These are phyloP conservation scores for Bombyx huttoni DNA, from an alignment of 2,888 invertebrate genomes.

Conservation along the genomic window DNA sequence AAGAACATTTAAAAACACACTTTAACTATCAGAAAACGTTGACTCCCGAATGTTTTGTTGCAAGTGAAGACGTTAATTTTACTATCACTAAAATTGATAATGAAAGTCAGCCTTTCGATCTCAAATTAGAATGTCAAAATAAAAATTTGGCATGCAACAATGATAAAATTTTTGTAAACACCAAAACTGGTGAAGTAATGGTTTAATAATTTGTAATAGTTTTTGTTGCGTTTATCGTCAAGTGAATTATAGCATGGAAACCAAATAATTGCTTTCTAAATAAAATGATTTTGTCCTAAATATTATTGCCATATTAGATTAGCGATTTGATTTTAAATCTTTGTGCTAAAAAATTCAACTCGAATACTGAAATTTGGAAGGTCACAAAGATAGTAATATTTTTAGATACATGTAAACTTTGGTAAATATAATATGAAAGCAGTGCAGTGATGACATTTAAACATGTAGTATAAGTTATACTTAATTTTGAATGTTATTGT, in stretches of 20 bases:
- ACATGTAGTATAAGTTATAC: too few species aligned
- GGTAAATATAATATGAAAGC: too few species aligned
- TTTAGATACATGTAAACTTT: too few species aligned
- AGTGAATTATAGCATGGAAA: neutral
- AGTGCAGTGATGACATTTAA: too few species aligned
- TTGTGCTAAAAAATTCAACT: neutral
- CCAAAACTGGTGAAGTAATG: constrained; percentile 51
- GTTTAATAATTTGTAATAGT: constrained; percentile 18
- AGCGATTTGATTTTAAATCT: constrained; percentile 22
- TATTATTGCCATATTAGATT: constrained; percentile 67
- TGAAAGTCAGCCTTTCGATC: constrained; percentile 39
- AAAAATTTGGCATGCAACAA: constrained; percentile 32
- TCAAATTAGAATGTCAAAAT: constrained; percentile 44
- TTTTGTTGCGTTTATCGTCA: constrained; percentile 1
- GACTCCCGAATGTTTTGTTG: constrained; percentile 73
- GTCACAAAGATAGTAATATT: too few species aligned
- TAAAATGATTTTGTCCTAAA: constrained; percentile 60
- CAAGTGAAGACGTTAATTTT: constrained; percentile 73
- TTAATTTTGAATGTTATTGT: too few species aligned
- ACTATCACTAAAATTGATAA: constrained; percentile 63
- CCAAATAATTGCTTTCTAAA: neutral
- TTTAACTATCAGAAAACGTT: constrained; percentile 74
- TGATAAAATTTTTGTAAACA: constrained; percentile 53
- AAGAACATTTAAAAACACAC: constrained; percentile 86
- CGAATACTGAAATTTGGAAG: too few species aligned